phyloP scores from a whole-genome alignment of 1,140 invertebrate species.

The Chironomus striatipennis region DNA sequence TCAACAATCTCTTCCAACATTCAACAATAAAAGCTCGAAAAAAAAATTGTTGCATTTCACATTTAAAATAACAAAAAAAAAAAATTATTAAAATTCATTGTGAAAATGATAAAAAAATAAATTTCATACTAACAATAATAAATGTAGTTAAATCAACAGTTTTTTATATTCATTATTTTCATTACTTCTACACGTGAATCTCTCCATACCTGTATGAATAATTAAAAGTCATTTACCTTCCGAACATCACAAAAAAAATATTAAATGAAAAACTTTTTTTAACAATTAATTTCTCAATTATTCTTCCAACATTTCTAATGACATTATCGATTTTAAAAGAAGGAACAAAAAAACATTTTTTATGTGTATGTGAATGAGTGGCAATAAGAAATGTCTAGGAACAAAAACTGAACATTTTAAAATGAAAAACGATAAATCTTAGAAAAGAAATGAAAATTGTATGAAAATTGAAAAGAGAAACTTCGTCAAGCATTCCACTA shows the following conservation, averaged over 20 bases:
- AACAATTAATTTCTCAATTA: background rate
- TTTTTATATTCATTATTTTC: background rate
- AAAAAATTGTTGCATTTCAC: background rate
- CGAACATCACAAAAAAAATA: too few species aligned
- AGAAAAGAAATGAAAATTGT: background rate
- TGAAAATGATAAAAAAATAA: too few species aligned
- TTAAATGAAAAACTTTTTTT: too few species aligned
- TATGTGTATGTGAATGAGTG: too few species aligned
- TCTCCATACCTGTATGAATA: background rate
- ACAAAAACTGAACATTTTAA: too few species aligned
- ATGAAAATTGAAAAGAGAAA: background rate
- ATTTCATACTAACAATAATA: background rate
- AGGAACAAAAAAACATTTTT: too few species aligned
- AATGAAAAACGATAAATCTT: too few species aligned
- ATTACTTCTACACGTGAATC: too few species aligned
- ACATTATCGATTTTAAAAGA: background rate
- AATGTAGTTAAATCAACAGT: conserved; percentile 14
- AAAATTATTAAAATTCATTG: background rate
- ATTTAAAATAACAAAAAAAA: too few species aligned
- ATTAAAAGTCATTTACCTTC: background rate
- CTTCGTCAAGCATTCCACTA: conserved; percentile 1
- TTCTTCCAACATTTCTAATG: background rate
- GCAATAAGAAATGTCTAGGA: too few species aligned
- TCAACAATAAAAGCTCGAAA: too few species aligned
- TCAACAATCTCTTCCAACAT: too few species aligned